These are phyloP conservation scores for Laothoe populi DNA, from an alignment of 2,888 invertebrate genomes.

Conservation along the genomic window DNA sequence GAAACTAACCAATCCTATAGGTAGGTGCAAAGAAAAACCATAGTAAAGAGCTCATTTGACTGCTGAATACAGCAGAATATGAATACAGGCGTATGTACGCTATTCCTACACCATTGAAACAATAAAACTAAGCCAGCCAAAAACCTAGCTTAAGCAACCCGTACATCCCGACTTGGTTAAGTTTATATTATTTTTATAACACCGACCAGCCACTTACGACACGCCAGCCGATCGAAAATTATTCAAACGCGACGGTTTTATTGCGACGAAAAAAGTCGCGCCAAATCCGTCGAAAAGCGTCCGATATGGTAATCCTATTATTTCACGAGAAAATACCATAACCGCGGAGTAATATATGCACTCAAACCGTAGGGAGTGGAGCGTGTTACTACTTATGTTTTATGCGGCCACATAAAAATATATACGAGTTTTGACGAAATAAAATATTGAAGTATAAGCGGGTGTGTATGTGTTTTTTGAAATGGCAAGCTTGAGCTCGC, in stretches of 20 bases:
- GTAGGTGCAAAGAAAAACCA: too few species aligned
- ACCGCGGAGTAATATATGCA: conserved; percentile 43
- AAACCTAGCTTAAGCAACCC: not conserved
- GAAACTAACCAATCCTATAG: too few species aligned
- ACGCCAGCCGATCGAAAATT: conserved; percentile 6
- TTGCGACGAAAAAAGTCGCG: conserved; percentile 11
- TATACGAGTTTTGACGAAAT: conserved; percentile 24
- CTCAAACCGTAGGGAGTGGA: conserved; percentile 35
- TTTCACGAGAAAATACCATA: conserved; percentile 31
- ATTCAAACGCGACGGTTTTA: conserved; percentile 20
- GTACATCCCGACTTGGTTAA: not conserved
- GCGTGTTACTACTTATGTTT: conserved; percentile 46
- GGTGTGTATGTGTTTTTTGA: not conserved
- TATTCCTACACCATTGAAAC: too few species aligned
- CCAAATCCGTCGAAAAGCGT: conserved; percentile 25
- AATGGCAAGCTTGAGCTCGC: not conserved
- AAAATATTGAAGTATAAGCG: conserved; percentile 11
- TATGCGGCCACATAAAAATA: conserved; percentile 47
- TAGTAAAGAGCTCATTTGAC: too few species aligned
- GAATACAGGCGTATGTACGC: too few species aligned
- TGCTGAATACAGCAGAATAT: too few species aligned
- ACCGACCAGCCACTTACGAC: not conserved
- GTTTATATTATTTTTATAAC: conserved; percentile 16
- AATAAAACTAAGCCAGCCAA: not conserved
- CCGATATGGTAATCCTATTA: conserved; percentile 27